Evolutionary conservation across 2,797 vertebrate species (phyloP), one percentile per base, ranked within the genome.

Genomic region (Cirrhinus mrigala): DNA sequence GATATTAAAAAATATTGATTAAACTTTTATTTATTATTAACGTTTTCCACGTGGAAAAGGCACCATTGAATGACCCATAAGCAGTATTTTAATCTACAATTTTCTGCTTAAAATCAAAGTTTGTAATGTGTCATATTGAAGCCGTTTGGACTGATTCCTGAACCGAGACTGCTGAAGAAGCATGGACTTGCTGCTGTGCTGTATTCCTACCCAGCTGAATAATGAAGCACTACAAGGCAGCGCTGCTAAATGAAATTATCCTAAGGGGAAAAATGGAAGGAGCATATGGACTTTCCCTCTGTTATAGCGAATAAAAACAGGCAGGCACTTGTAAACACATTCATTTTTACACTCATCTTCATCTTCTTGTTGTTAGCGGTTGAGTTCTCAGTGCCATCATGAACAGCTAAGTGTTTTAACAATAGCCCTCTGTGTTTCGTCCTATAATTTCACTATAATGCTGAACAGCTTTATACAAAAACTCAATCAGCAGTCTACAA

Each of bases 211-310:
- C 24, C 24, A 50, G 70, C 70, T 71, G 77, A 87, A 88, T 82
- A 89, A 77, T 56, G 71, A 90, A 85, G 80, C 37, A 33, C 52
- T 85, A 87, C 81, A 70, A 84, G 58, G 29, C 68, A 79, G 66
- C 54, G 78, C 70, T 54, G 77, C 75, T 58, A 77, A 80, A 85
- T 73, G 48, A 87, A 90, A 89, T 78, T 64, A 87, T 85, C 81
- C 70, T 68, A 14, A 66, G 74, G 29, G 71, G 58, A 46, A 27
- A 54, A 82, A 40, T 44, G 24, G 44, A 86, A 48, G 6, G 64
- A 85, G 74, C 73, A 82, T 79, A 82, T 18, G 64, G 40, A 73
- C 62, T 56, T 83, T 83, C 69, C 27, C 27, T 83, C 76, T 80
- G 52, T 87, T 79, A 60, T 10, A 40, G 33, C 22, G 40, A 79